Evolutionary conservation across 2,797 vertebrate species (phyloP).

Genomic region (Chelidonichthys spinosus): DNA sequence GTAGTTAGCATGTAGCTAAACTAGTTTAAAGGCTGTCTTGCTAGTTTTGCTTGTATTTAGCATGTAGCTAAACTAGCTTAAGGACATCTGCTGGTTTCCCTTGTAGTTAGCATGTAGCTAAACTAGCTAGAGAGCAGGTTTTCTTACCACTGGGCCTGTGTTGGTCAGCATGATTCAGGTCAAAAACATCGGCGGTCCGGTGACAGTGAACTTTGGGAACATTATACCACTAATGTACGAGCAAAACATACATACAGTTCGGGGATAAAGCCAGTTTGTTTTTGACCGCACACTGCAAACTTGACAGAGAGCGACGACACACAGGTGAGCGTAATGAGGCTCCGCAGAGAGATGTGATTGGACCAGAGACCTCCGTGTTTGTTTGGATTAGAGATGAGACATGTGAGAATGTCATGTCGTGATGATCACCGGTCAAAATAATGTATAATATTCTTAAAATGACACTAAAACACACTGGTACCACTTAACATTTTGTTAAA

Average conservation of each 20-base stretch:
- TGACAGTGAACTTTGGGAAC: neutral
- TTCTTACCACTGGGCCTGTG: conserved; percentile 72
- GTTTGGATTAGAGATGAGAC: neutral
- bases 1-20: no score
- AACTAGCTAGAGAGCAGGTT: neutral
- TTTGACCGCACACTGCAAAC: neutral
- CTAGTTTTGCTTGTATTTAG: no score
- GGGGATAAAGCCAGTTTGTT: neutral
- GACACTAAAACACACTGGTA: no score
- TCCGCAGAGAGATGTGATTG: conserved; percentile 3
- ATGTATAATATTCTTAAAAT: no score
- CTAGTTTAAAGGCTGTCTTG: no score
- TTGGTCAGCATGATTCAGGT: conserved; percentile 64
- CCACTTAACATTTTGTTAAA: no score
- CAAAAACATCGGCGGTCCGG: neutral
- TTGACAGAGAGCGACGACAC: neutral
- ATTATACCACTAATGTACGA: neutral
- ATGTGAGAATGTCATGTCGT: no score
- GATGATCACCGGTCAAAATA: no score
- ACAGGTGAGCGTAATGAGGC: conserved; percentile 66
- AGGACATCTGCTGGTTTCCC: neutral
- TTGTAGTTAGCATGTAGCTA: neutral
- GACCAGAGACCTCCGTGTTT: neutral
- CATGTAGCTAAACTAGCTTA: no score
- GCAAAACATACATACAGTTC: neutral